Conservation (phyloP, 2,797 vertebrate genomes). For the Smutsia gigantea region DNA sequence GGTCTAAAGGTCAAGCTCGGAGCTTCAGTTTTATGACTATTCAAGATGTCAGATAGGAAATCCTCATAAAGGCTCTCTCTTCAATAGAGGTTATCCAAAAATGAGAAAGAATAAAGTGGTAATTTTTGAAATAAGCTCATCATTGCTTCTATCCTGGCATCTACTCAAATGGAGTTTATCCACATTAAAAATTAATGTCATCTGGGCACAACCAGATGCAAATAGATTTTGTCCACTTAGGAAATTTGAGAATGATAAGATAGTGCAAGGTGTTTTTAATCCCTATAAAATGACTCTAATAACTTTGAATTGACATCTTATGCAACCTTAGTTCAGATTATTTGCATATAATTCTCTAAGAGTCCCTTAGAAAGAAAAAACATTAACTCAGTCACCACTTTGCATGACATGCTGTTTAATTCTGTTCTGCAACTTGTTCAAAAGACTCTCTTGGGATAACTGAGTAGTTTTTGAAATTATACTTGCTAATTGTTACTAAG, state of each 20-base stretch:
- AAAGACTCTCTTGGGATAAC: slow-evolving; percentile 62
- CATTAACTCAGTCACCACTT: slow-evolving; percentile 31
- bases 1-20: neutral
- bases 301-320: slow-evolving; percentile 46
- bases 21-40: slow-evolving; percentile 89
- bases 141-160: slow-evolving; percentile 1
- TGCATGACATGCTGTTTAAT: slow-evolving; percentile 36
- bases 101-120: slow-evolving; percentile 36
- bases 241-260: neutral
- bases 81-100: slow-evolving; percentile 69
- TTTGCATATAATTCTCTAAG: slow-evolving; percentile 46
- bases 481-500: slow-evolving; percentile 27
- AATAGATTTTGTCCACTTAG: slow-evolving; percentile 50
- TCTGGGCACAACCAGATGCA: slow-evolving; percentile 6
- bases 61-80: slow-evolving; percentile 91
- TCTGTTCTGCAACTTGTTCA: slow-evolving; percentile 54
- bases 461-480: neutral
- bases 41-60: slow-evolving; percentile 87
- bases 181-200: slow-evolving; percentile 53
- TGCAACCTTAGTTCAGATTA: neutral
- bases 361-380: slow-evolving; percentile 46
- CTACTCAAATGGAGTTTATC: slow-evolving; percentile 55
- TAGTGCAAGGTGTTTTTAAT: neutral
- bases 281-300: slow-evolving; percentile 7
- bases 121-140: slow-evolving; percentile 62